phyloP scores from a whole-genome alignment of 2,888 invertebrate genomes.

The Andrena bicolor region DNA sequence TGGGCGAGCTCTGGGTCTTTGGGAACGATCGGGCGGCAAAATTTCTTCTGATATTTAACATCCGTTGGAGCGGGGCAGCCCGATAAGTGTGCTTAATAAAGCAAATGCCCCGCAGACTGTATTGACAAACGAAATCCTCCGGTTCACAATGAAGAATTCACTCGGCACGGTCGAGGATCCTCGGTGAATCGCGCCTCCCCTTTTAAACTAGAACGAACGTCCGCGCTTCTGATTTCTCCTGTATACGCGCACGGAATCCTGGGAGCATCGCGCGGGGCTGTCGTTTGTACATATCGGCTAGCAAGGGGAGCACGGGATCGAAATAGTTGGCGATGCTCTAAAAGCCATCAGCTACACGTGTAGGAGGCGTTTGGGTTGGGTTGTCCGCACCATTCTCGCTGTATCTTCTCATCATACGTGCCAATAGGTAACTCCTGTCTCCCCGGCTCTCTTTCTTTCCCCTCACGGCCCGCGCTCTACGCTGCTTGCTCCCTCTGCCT shows the following conservation, averaged over 20 bases:
- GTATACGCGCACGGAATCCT: not conserved
- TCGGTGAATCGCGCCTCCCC: not conserved
- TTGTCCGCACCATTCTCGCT: constrained; percentile 64
- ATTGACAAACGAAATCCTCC: constrained; percentile 33
- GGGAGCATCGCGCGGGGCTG: not conserved
- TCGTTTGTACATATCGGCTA: constrained; percentile 16
- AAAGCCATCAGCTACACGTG: constrained; percentile 65
- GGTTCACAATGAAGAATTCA: not conserved
- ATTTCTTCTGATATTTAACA: constrained; percentile 62
- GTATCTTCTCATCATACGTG: constrained; percentile 77
- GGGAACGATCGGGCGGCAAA: constrained; percentile 48
- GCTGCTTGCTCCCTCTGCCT: constrained; percentile 6
- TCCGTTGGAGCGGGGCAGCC: constrained; percentile 1
- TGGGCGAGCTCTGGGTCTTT: constrained; percentile 31
- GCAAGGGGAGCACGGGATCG: constrained; percentile 8
- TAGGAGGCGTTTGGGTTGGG: constrained; percentile 60
- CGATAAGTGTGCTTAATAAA: constrained; percentile 34
- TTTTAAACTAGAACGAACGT: constrained; percentile 4
- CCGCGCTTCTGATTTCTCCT: constrained; percentile 1
- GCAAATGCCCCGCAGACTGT: not conserved
- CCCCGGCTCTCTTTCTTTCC: not conserved
- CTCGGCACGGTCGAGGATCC: not conserved
- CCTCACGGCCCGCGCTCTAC: too few species aligned
- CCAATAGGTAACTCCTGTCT: constrained; percentile 62
- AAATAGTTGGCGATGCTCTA: constrained; percentile 58